Conservation (phyloP, 2,797 vertebrate genomes). For the Dermochelys coriacea region DNA sequence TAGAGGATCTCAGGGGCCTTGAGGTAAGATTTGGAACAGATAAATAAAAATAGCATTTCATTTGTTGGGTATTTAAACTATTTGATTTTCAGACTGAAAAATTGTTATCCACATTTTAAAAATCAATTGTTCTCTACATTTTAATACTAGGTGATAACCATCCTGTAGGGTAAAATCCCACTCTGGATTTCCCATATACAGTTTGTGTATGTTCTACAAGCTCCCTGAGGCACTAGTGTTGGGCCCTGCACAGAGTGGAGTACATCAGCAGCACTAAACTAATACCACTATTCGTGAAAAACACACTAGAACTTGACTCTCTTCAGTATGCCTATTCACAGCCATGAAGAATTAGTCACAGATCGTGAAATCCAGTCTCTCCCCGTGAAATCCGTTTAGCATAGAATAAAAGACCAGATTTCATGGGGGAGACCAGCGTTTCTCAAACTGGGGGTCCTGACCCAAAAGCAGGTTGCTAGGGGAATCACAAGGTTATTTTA, state of each 20-base stretch:
- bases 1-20: background rate
- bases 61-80: background rate
- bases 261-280: rapidly evolving
- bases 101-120: background rate
- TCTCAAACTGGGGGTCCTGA: no score
- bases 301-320: background rate
- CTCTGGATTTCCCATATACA: rapidly evolving
- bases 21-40: background rate
- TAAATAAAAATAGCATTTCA: background rate
- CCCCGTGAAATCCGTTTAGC: no score
- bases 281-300: background rate
- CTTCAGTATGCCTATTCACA: background rate
- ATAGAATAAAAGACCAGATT: no score
- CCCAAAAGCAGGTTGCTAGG: no score
- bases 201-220: background rate
- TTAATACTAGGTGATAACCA: background rate
- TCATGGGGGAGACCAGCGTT: no score
- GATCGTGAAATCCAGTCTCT: no score
- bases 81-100: background rate
- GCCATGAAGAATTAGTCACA: no score
- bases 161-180: background rate
- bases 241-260: background rate
- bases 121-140: background rate
- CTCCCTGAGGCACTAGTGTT: background rate
- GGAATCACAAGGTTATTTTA: no score